Base-by-base conservation (phyloP, 2,113 vertebrate genomes). In the Mirza zaza region DNA sequence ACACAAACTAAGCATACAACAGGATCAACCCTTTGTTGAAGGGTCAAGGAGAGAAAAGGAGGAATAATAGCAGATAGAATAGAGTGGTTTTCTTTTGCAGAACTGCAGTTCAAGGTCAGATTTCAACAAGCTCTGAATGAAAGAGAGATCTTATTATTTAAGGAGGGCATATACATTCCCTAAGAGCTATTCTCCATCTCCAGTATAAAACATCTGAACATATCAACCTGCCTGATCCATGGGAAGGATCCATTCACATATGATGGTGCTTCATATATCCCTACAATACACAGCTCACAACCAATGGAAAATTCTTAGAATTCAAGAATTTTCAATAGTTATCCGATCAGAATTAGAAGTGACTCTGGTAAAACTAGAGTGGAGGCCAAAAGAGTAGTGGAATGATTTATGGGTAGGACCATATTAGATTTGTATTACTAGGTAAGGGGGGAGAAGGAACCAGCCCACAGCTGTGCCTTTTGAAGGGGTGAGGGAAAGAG, bases 11-110 rank as follows among this genome's bases (percentile, higher is more conserved):
- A 73, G 42, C 57, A 86, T 42, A 34, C 34, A 90, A 42, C 1
- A 87, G 32, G 81, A 57, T 36, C 11, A n/a, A 32, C 15, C 29
- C 45, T 36, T 92, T 94, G n/a, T 89, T 61, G 65, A 71, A 90
- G 39, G 2, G 9, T 45, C 17, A 52, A 17, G 4, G 48, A 10
- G 23, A 25, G 34, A 87, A 70, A 81, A 10, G 42, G 8, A 83
- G 18, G 21, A 82, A 13, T 70, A 68, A 82, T 13, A 79, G 20
- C 8, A 70, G 52, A 36, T 13, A 39, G 39, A 52, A 4, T 55
- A 45, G 27, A 63, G 3, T n/a, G 15, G 25, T 39, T 63, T 84
- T 10, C 57, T 85, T 88, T 61, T 45, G 25, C 52, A 34, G 32
- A 67, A 52, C 9, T 84, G 11, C 52, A 94, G 11, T 32, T 85